phyloP scores from a whole-genome alignment of 2,113 vertebrate species.

The Pao palembangensis region DNA sequence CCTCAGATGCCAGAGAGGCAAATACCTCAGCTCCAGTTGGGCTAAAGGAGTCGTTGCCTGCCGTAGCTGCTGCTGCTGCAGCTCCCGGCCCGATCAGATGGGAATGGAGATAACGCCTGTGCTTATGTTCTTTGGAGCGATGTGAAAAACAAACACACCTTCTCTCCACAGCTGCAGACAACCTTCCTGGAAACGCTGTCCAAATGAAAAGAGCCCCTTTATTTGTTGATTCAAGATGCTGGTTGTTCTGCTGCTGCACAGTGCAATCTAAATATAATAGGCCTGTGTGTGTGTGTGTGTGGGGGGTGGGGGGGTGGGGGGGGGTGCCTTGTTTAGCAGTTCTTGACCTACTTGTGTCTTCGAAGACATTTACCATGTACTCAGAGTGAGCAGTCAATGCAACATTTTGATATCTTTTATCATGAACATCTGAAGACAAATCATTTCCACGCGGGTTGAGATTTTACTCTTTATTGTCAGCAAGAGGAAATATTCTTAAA shows the following conservation, averaged over 20 bases:
- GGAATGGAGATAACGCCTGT: slow-evolving; percentile 63
- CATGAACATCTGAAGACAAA: no score
- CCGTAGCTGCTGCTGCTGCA: slow-evolving; percentile 33
- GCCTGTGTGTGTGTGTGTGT: slow-evolving; percentile 39
- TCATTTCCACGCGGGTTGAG: no score
- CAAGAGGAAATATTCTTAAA: no score
- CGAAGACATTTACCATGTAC: no score
- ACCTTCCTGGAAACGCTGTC: slow-evolving; percentile 44
- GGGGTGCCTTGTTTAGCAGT: slow-evolving; percentile 29
- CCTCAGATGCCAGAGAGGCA: slow-evolving; percentile 65
- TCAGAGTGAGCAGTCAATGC: no score
- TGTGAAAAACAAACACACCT: slow-evolving; percentile 74
- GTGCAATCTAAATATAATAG: slow-evolving; percentile 28
- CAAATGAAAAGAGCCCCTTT: slow-evolving; percentile 9
- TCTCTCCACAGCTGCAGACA: slow-evolving; percentile 46
- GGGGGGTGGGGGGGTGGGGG: no score
- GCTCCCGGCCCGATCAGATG: slow-evolving; percentile 67
- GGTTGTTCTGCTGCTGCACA: slow-evolving; percentile 18
- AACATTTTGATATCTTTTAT: no score
- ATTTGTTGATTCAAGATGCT: slow-evolving; percentile 42
- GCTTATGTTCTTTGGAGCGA: slow-evolving; percentile 55
- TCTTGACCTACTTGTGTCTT: slow-evolving; percentile 24
- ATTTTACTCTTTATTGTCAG: no score
- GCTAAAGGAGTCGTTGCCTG: slow-evolving; percentile 52
- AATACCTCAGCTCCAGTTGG: slow-evolving; percentile 66